Conservation (phyloP, 2,113 vertebrate species). For the pig (Sus scrofa) region DNA sequence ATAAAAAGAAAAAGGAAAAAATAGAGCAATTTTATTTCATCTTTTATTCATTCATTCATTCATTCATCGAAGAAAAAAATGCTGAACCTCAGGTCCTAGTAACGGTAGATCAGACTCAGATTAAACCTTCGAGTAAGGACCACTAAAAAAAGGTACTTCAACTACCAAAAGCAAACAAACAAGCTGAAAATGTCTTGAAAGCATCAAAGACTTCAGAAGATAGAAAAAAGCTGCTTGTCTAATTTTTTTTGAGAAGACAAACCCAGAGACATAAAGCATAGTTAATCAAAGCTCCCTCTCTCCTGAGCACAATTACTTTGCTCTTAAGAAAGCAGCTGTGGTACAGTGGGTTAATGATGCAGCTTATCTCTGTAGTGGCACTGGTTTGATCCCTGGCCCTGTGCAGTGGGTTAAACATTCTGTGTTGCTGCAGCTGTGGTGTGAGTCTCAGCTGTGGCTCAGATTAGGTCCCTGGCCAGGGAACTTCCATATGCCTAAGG, state of each 20-base stretch:
- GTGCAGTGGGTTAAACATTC: too few species aligned
- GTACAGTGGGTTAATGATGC: too few species aligned
- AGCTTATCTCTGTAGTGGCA: too few species aligned
- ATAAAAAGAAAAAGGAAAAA: background rate
- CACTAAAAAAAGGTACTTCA: background rate
- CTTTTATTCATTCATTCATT: background rate
- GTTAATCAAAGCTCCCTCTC: background rate
- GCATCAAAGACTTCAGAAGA: background rate
- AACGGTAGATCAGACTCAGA: background rate
- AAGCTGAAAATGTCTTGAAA: background rate
- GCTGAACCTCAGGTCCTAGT: background rate
- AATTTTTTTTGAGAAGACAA: background rate
- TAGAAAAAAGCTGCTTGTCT: background rate
- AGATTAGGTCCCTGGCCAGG: too few species aligned
- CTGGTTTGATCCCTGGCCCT: too few species aligned
- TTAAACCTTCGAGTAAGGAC: background rate
- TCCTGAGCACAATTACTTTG: background rate
- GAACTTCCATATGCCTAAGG: too few species aligned
- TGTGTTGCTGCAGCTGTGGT: too few species aligned
- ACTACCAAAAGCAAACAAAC: background rate
- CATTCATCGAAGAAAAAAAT: background rate
- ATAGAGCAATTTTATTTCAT: background rate
- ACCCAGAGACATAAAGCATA: background rate
- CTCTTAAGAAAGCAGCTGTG: background rate
- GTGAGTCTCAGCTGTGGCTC: too few species aligned